Evolutionary conservation across 2,797 vertebrate genomes (phyloP).

Genomic region (Dipus sagitta): DNA sequence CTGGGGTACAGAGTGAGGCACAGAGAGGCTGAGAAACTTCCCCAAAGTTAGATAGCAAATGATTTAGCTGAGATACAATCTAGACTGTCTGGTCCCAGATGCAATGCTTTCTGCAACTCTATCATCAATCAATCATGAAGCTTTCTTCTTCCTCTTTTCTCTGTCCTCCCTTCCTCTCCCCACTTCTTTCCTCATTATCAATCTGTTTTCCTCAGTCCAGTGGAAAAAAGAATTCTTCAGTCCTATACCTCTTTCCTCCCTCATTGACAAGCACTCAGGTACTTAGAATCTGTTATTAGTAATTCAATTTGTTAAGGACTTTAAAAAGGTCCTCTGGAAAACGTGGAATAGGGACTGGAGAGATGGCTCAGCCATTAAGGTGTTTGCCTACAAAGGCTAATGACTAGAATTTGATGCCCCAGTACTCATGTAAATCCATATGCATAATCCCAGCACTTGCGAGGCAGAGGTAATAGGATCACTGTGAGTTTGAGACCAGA

Average conservation of each 20-base stretch:
- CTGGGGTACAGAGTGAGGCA: neutral
- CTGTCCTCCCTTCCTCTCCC: no score
- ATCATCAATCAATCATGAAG: neutral
- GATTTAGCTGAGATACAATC: neutral
- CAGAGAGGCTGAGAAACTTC: neutral
- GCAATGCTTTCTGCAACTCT: neutral
- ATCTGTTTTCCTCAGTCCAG: neutral
- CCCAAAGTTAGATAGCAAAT: neutral
- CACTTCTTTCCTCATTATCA: neutral
- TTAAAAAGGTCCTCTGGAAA: neutral
- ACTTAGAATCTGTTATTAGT: neutral
- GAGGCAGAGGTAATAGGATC: no score
- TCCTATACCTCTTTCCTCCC: neutral
- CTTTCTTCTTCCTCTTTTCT: neutral
- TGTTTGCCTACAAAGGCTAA: no score
- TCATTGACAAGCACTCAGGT: neutral
- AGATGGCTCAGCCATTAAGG: no score
- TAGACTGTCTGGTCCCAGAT: neutral
- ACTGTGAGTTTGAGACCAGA: no score
- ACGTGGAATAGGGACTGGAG: neutral
- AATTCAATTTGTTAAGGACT: neutral
- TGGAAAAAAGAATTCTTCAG: neutral
- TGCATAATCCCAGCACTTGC: no score
- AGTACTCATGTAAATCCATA: no score
- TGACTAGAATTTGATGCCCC: no score